Base-by-base conservation (phyloP, 2,797 vertebrate genomes). In the Coccyzus lansbergi region DNA sequence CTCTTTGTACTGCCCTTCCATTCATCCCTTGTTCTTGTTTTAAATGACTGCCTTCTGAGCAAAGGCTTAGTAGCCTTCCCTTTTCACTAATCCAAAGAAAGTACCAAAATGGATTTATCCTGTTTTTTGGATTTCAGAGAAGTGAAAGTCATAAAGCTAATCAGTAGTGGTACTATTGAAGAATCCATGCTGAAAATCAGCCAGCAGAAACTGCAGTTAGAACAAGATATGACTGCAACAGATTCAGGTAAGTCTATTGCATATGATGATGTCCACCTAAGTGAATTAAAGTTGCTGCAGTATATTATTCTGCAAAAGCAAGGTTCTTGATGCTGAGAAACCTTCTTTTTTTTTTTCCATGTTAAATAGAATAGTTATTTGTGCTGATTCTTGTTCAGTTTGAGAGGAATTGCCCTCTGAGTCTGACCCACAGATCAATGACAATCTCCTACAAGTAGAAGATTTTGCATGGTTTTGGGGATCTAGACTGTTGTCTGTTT, bases 191-290 rank as follows among this genome's bases (percentile, higher is more conserved):
- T 99, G 85, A 98, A 98, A 95, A 97, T 99, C 83, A 98, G 98
- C 91, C 98, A 99, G 92, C 99, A 98, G 94, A 99, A 99, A 90
- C 93, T 99, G 90, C 99, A 98, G 95, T 97, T 99, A 93, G 99
- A 99, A 79, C 98, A 99, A 97, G 99, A 99, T 94, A 99, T 99
- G 99, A 99, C 99, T 19, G 96, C 99, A 72, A 91, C 98, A 71
- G 99, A 99, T 90, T 93, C 98, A 86, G 98, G 99, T 99, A 95
- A 98, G 98, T 87, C 62, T 68, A 46, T 68, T 86, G 18, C 14
- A 25, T 15, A 0, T 48, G 33, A 13, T 25, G 11, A 20, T 31
- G 19, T 38, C 21, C 8, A 5, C 24, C 60, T 51, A 24, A 22
- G 11, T 26, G 29, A 70, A 16, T 53, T 52, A 42, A 81, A 36